Base-by-base conservation (phyloP, 2,888 invertebrate species). In the Agrotis segetum region DNA sequence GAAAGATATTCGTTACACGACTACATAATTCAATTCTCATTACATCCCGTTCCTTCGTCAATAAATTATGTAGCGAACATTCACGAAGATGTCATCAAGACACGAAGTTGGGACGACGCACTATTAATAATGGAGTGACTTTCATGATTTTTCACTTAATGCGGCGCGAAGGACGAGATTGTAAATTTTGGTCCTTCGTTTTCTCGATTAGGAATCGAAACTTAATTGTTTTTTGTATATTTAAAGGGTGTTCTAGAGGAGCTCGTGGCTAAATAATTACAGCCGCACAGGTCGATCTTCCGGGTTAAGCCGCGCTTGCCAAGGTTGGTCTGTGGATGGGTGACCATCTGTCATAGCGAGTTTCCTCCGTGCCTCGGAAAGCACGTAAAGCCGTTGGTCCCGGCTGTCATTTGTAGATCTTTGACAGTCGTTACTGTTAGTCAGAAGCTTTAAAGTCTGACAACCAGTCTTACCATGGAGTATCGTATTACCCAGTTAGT, bases 21-120 rank as follows among this genome's bases (percentile, higher is more conserved):
- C 40, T 82, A 49, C 66, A 77, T 80, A 85, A 85, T 85, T 79
- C 67, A 83, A 77, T 79, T 69, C 46, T 67, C 66, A 61, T 83
- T 75, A 69, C 55, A 44, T 60, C 59, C 62, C 44, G 60, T 64
- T 56, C 74, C 70, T 56, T 63, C 52, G 58, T 60, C 67, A 55
- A 73, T 84, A 81, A 85, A 84, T 85, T 74, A 84, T 83, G 67
- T 52, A 80, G 53, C 46, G 60, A 69, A 74, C 67, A 77, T 73
- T 76, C 61, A 72, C 67, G 50, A 61, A 56, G 47, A 73, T 74
- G 74, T 68, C 75, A 62, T 61, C 56, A 66, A 69, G 66, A 71
- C 68, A 66, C 53, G 21, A 74, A 82, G 64, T 74, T 65, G 49
- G 65, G 49, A 17, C 58, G 29, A 44, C 49, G 53, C 52, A 73